Evolutionary conservation across 1,140 invertebrate genomes (phyloP), one percentile per base, ranked within the genome.

Genomic region (Drosophila aff.): DNA sequence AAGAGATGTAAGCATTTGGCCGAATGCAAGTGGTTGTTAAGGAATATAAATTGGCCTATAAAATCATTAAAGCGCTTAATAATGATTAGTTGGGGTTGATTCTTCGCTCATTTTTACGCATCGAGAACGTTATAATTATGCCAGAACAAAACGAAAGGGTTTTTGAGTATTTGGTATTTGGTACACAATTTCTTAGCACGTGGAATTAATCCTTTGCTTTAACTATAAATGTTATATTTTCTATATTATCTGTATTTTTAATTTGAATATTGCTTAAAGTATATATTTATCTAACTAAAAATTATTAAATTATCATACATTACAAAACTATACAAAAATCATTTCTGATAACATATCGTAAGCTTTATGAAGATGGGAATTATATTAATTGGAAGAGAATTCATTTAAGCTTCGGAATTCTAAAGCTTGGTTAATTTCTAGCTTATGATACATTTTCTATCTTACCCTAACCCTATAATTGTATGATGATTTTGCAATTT

Each of bases 21-120:
- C 62, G 77, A 50, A 75, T 59, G 62, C 52, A 72, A 75, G 77
- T 71, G 84, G 76, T 91, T 75, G 87, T 91, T 91, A 91, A 81
- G 73, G 82, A 76, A 82, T 84, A 91, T 91, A 91, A 90, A 86
- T 79, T 92, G 84, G 90, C 89, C 84, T 91, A 91, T 92, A 83
- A 92, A 92, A 89, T 84, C 84, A 92, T 92, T 92, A 92, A 92
- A 86, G 72, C 57, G 72, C 55, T 72, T 81, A 72, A 76, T 89
- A 89, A 91, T 91, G 83, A 67, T 91, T 72, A 64, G 61, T 66
- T 65, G 49, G 49, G 41, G 52, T 90, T 76, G 81, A 90, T 81
- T 73, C 71, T 57, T 68, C 50, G 52, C 73, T 75, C 60, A 47
- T 50, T 64, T 81, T 82, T 91, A 76, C 60, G 72, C 66, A 76